Percentiles rank a stretch among this genome's conserved stretches.
Evolutionary conservation across 1,140 invertebrate species (phyloP).

Genomic region (Acromyrmex heyeri): DNA sequence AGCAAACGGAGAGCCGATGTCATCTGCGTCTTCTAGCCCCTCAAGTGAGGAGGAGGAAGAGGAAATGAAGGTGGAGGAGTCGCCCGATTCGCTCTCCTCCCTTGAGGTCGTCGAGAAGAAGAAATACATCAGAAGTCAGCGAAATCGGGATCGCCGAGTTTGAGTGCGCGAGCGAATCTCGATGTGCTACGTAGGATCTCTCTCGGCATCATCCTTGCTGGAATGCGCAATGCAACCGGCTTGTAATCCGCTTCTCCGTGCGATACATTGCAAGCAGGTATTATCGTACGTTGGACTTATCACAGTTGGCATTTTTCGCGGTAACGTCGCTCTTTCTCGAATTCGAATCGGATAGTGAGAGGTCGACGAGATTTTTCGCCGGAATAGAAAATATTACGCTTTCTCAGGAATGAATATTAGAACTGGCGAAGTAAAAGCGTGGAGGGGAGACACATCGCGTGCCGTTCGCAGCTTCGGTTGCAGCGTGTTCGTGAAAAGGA

Average conservation of each 20-base stretch:
- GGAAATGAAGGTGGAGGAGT: background rate
- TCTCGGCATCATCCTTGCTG: background rate
- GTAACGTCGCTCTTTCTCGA: background rate
- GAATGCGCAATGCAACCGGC: slow-evolving; percentile 34
- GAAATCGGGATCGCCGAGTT: slow-evolving; percentile 40
- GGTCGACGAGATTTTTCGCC: background rate
- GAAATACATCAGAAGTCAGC: slow-evolving; percentile 41
- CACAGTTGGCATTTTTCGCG: slow-evolving; percentile 1
- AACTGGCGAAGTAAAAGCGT: background rate
- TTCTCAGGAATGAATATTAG: slow-evolving; percentile 19
- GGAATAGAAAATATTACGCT: background rate
- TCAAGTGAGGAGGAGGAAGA: background rate
- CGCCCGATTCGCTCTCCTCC: background rate
- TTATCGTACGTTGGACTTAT: background rate
- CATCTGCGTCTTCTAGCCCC: slow-evolving; percentile 26
- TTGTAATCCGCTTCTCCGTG: slow-evolving; percentile 24
- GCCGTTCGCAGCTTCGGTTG: slow-evolving; percentile 14
- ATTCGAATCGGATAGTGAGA: background rate
- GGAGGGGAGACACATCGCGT: background rate
- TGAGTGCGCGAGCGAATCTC: background rate
- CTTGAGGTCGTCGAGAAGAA: background rate
- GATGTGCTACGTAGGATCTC: too few relatives aligned
- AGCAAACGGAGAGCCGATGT: slow-evolving; percentile 29
- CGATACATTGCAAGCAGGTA: background rate
- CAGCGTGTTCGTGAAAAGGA: slow-evolving; percentile 24